Evolutionary conservation across 1,140 invertebrate species (phyloP).

Genomic region (Saxidomus purpurata): DNA sequence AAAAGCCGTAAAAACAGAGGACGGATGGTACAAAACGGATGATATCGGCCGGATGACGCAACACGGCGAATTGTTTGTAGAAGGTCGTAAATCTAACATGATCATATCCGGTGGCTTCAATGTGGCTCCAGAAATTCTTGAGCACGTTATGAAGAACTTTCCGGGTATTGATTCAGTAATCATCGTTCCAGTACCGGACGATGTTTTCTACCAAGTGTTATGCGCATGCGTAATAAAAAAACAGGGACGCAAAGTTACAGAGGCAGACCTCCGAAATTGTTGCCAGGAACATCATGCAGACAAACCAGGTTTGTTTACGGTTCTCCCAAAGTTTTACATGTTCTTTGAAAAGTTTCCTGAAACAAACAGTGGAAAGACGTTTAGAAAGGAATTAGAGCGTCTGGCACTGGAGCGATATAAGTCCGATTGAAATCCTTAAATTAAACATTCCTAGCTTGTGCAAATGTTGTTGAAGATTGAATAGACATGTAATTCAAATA

Average conservation of each 20-base stretch:
- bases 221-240: constrained; percentile 36
- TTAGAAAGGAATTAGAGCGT: neutral
- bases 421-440: too few relatives aligned
- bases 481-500: too few relatives aligned
- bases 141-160: neutral
- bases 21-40: constrained; percentile 86
- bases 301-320: neutral
- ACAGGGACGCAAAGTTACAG: neutral
- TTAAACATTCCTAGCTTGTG: too few relatives aligned
- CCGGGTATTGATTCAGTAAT: constrained; percentile 32
- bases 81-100: constrained; percentile 51
- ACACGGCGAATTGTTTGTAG: constrained; percentile 57
- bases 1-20: constrained; percentile 82
- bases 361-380: constrained; percentile 7
- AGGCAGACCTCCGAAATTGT: neutral
- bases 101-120: constrained; percentile 58
- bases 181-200: constrained; percentile 53
- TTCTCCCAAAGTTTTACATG: constrained; percentile 19
- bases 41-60: constrained; percentile 82
- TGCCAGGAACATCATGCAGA: neutral
- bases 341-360: constrained; percentile 34
- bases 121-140: constrained; percentile 51
- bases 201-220: constrained; percentile 18
- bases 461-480: too few relatives aligned
- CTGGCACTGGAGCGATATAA: neutral